Evolutionary conservation across 1,140 invertebrate species (phyloP).

Genomic region (Ganaspis sp.): DNA sequence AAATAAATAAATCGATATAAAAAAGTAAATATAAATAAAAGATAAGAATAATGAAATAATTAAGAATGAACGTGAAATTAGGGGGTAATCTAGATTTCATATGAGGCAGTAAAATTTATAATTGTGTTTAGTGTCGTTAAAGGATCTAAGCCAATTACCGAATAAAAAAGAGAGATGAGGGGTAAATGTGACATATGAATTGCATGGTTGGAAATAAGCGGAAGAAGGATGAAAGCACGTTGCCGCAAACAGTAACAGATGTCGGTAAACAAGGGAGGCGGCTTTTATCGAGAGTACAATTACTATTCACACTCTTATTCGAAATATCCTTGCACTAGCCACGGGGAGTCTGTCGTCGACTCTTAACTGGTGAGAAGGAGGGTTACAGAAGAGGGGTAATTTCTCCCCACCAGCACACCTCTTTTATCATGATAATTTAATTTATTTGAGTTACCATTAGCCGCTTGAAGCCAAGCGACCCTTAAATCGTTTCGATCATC

Average conservation of each 20-base stretch:
- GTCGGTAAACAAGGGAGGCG: constrained; percentile 71
- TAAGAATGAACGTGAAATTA: background rate
- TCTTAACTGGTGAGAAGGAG: constrained; percentile 30
- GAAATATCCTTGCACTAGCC: constrained; percentile 42
- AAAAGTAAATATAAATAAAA: background rate
- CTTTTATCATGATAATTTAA: constrained; percentile 75
- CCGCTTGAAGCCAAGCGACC: constrained; percentile 67
- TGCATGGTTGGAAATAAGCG: constrained; percentile 26
- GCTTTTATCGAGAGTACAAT: constrained; percentile 73
- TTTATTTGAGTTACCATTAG: constrained; percentile 74
- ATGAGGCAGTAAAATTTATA: background rate
- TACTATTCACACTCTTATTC: constrained; percentile 65
- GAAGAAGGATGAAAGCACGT: constrained; percentile 37
- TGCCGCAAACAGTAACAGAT: constrained; percentile 70
- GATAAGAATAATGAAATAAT: background rate
- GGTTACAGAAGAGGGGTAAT: constrained; percentile 40
- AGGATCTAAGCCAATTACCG: constrained; percentile 1
- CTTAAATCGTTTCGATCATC: constrained; percentile 71
- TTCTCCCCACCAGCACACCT: constrained; percentile 45
- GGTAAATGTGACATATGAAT: constrained; percentile 19
- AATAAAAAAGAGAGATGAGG: constrained; percentile 7
- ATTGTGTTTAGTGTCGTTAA: constrained; percentile 3
- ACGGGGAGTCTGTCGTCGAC: constrained; percentile 8
- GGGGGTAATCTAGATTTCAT: background rate
- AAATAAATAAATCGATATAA: background rate